Base-by-base conservation (phyloP, 2,797 vertebrate species). In the Leptatherina wallacei region DNA sequence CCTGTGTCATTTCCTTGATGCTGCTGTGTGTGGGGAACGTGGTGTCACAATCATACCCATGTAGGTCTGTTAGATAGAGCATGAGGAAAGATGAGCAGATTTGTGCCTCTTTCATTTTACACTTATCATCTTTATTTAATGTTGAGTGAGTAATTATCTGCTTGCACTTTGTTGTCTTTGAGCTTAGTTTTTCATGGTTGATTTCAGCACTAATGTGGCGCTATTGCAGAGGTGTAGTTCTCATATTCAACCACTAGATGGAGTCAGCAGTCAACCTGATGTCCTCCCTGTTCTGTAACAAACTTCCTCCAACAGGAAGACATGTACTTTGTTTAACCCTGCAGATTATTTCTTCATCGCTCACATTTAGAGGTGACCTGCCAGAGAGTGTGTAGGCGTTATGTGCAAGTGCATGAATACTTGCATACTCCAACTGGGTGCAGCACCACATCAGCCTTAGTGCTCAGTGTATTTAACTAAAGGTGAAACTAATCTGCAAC, bases 191-290 rank as follows among this genome's bases (percentile, higher is more conserved):
- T 61, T 63, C 16, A 14, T 65, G 14, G n/a, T 58, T 80, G 0
- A 9, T 66, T 75, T 58, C 2, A 67, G 13, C 38, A 14, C 60
- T 14, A 3, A 35, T 69, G 1, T 44, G 47, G 27, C 52, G 27
- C 44, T 30, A 20, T 61, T 27, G 16, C 22, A 36, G 27, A 70
- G 49, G 13, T 79, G 76, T 61, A 68, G 33, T 77, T 75, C 54
- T 61, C 44, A 47, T 14, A 51, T 85, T 63, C 68, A 54, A 70
- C 89, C 93, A 90, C 82, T 78, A 94, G 93, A 85, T 90, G 90
- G 90, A 61, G 86, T 7, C 82, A 81, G 60, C 55, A 44, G 72
- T 33, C 82, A 76, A 36, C 13, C 30, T 32, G 40, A 68, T 42
- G 55, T 40, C 52, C 73, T 67, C 61, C 73, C 71, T 60, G 60